Evolutionary conservation across 1,140 invertebrate species (phyloP), one percentile per base, ranked within the genome.

Genomic region (Globodera rostochiensis): DNA sequence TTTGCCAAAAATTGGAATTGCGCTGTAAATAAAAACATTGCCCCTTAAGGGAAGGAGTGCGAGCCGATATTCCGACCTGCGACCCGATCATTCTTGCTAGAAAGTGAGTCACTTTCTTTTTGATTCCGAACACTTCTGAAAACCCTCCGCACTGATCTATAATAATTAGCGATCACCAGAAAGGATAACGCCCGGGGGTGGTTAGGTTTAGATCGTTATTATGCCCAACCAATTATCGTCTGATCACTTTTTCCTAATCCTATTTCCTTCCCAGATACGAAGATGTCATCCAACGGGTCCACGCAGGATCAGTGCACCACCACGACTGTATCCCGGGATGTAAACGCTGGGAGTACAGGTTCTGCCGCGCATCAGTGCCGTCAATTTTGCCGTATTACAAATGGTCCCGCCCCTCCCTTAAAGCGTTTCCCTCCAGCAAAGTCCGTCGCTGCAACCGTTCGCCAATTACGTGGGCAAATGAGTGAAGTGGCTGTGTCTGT

Each of bases 261-360:
- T 60, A 2, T 47, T 78, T 21, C 66, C 13, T 49, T 69, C 47
- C 15, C 45, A 64, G 64, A 13, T 88, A 88, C 81, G 85, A 83
- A 78, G 80, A 89, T 77, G 81, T 82, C 53, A 88, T 88, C 49
- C 86, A 88, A 80, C 73, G 84, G 21, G 87, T 88, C 8, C 86
- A 87, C 73, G 83, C 87, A 60, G 85, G 87, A n/a, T 77, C 84
- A 11, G 79, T 84, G 75, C 86, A 88, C 57, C 80, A 73, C 60
- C 86, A 89, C 45, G 82, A 89, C 15, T 50, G 64, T 53, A 80
- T 69, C 67, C 64, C 57, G 53, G 50, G 15, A 11, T 88, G 87
- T 50, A 82, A 82, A 13, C 66, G 87, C 70, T 88, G 87, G 87
- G 87, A 88, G 78, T 90, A 88, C 77, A 82, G 79, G 76, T 78